Percentiles rank a stretch among this genome's conserved stretches.
These are phyloP conservation scores for Cyclura pinguis DNA, from an alignment of 2,797 vertebrate genomes.

Conservation along the genomic window DNA sequence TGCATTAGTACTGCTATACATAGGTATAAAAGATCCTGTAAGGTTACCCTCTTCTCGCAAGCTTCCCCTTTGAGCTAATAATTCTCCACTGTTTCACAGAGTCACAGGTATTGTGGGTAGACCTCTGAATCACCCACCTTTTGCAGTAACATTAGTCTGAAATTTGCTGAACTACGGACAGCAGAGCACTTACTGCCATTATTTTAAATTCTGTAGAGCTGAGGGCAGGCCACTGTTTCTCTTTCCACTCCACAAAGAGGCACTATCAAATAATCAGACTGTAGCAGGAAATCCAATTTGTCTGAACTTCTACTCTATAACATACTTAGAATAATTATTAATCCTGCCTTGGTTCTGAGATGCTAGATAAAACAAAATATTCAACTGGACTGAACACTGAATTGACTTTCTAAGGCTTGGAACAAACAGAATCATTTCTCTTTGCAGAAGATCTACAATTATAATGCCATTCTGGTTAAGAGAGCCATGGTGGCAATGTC, in stretches of 20 bases:
- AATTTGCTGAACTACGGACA: background rate
- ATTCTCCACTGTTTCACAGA: no score
- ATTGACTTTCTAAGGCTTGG: background rate
- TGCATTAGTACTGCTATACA: no score
- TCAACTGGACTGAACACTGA: accelerated
- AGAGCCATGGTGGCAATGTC: constrained; percentile 72
- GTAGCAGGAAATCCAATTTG: background rate
- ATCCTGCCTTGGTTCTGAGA: accelerated
- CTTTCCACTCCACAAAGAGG: background rate
- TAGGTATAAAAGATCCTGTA: no score
- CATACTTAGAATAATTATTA: constrained; percentile 1
- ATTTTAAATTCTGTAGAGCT: background rate
- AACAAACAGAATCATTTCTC: constrained; percentile 19
- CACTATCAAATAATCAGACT: background rate
- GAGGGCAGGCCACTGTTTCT: background rate
- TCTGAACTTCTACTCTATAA: background rate
- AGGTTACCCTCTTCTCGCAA: no score
- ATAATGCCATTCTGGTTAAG: constrained; percentile 74
- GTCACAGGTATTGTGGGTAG: no score
- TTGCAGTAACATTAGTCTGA: background rate
- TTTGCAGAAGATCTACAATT: constrained; percentile 60
- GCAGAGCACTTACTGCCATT: background rate
- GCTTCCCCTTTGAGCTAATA: no score
- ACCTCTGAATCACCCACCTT: no score
- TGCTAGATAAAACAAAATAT: constrained; percentile 13